phyloP scores from a whole-genome alignment of 2,113 vertebrate species.

The Eubucco bourcierii region DNA sequence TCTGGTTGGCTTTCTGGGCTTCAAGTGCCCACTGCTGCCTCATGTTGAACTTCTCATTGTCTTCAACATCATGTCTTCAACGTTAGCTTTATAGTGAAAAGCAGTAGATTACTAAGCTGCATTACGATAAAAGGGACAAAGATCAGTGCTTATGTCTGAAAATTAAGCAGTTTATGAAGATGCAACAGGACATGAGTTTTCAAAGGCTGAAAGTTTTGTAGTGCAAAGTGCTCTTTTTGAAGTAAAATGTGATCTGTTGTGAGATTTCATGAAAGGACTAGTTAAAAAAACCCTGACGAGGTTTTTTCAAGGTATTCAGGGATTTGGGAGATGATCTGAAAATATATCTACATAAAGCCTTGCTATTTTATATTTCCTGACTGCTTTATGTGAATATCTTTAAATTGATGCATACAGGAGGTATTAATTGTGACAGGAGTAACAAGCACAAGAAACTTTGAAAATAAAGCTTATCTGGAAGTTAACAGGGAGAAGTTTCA shows the following conservation, averaged over 20 bases:
- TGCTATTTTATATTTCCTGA: not conserved
- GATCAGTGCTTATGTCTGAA: not conserved
- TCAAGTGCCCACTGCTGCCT: no score
- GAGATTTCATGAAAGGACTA: not conserved
- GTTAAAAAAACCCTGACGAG: not conserved
- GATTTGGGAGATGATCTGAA: not conserved
- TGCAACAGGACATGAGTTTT: not conserved
- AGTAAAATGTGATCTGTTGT: not conserved
- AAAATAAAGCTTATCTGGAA: not conserved
- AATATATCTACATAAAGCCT: not conserved
- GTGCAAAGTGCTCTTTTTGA: not conserved
- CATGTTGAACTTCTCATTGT: no score
- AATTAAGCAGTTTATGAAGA: constrained; percentile 1
- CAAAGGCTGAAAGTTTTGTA: not conserved
- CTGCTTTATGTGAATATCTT: not conserved
- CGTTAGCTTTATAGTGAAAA: not conserved
- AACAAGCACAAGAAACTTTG: not conserved
- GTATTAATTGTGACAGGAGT: not conserved
- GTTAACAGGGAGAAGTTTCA: not conserved
- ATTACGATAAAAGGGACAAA: not conserved
- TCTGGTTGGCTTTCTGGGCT: no score
- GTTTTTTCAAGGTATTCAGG: not conserved
- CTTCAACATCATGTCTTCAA: not conserved
- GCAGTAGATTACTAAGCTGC: not conserved
- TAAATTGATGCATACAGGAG: not conserved